Evolutionary conservation across 2,888 invertebrate species (phyloP).

Genomic region (Agonopterix alstromeriana): DNA sequence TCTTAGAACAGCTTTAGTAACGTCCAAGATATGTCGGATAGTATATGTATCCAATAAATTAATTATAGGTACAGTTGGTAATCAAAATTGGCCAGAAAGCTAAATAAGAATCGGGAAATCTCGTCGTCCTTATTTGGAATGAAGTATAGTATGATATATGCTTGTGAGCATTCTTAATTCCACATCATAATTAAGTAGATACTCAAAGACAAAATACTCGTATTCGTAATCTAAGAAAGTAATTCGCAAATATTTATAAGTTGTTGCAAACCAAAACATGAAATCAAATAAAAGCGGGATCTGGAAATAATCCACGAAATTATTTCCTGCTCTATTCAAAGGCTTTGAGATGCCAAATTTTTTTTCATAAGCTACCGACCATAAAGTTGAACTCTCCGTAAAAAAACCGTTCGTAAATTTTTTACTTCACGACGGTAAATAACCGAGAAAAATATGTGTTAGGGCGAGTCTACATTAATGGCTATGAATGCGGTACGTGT

Average conservation of each 20-base stretch:
- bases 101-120: too few species aligned
- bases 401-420: constrained; percentile 37
- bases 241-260: not conserved
- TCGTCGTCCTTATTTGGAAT: too few species aligned
- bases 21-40: too few species aligned
- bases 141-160: too few species aligned
- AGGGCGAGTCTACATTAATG: not conserved
- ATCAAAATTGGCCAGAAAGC: too few species aligned
- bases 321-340: constrained; percentile 9
- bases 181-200: too few species aligned
- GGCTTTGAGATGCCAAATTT: constrained; percentile 14
- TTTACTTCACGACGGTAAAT: constrained; percentile 31
- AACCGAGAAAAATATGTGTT: constrained; percentile 12
- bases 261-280: not conserved
- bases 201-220: too few species aligned
- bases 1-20: too few species aligned
- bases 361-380: constrained; percentile 34
- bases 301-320: constrained; percentile 24
- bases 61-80: too few species aligned
- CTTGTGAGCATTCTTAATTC: too few species aligned
- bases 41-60: too few species aligned
- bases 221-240: not conserved
- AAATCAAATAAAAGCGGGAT: constrained; percentile 16
- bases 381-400: constrained; percentile 37
- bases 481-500: not conserved